Evolutionary conservation across 2,113 vertebrate species (phyloP).

Genomic region (human (Homo sapiens)): GRCh38 chr4:152063501-152064000

Average conservation of each 20-base stretch:
- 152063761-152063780: not conserved
- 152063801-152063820: not conserved
- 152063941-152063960: not conserved
- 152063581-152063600: not conserved
- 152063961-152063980: not conserved
- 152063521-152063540: not conserved
- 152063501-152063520: not conserved
- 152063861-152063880: not conserved
- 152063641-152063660: not conserved
- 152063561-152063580: not conserved
- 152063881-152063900: not conserved
- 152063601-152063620: not conserved
- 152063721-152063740: not conserved
- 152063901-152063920: not conserved
- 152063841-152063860: not conserved
- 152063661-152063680: not conserved
- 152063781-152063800: not conserved
- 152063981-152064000: not conserved
- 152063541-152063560: not conserved
- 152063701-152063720: not conserved
- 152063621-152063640: not conserved
- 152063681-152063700: no score
- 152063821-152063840: not conserved
- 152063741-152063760: not conserved
- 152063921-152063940: fast-evolving